Conservation (phyloP, 2,888 invertebrate genomes). For the Papilio demoleus region DNA sequence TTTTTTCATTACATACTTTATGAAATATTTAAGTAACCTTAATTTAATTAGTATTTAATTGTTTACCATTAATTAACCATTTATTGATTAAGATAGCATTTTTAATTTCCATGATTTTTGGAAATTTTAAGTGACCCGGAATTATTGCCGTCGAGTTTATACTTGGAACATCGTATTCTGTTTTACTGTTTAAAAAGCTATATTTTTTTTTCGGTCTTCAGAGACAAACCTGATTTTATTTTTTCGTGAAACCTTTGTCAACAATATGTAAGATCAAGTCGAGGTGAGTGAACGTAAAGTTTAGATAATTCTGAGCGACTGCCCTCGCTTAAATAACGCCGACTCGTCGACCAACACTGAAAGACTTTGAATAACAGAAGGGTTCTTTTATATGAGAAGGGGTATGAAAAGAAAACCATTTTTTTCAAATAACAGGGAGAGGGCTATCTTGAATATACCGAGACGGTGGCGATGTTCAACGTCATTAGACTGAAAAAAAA, state of each 20-base stretch:
- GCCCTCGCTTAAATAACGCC: conserved; percentile 46
- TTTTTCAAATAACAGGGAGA: conserved; percentile 66
- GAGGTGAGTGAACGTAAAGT: conserved; percentile 35
- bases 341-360: conserved; percentile 61
- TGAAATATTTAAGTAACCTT: no score
- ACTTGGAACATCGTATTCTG: no score
- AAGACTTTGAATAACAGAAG: conserved; percentile 76
- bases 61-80: no score
- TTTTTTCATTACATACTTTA: no score
- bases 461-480: conserved; percentile 74
- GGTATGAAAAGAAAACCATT: conserved; percentile 73
- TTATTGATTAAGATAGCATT: no score
- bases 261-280: conserved; percentile 13
- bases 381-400: conserved; percentile 70
- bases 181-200: no score
- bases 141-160: no score
- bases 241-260: neutral
- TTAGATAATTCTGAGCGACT: conserved; percentile 42
- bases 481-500: conserved; percentile 72
- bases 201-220: no score
- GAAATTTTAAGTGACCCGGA: no score
- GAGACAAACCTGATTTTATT: neutral
- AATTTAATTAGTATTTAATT: no score
- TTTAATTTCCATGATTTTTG: no score
- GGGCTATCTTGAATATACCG: conserved; percentile 74